Evolutionary conservation across 2,113 vertebrate species (phyloP), one percentile per base, ranked within the genome.

Genomic region (Motacilla tschutschensis): DNA sequence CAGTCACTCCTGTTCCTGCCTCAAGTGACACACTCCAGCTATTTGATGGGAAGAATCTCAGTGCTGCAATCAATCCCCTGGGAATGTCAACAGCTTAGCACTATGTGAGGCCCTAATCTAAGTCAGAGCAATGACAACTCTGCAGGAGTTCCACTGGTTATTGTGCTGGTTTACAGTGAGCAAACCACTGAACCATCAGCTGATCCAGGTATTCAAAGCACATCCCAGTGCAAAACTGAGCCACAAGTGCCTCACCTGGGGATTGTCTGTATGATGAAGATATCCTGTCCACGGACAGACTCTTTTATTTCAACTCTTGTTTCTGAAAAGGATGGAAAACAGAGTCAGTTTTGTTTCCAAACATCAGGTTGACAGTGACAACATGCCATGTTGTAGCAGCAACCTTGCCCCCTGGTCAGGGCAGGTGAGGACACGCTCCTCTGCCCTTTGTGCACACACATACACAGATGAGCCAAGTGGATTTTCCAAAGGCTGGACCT

Each of bases 241-340:
- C 40, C 63, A 15, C 7, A 2, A 12, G 19, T 22, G 71, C 77
- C 93, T 98, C 78, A 99, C 99, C 98, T 98, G 85, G 99, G 99
- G 90, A 99, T 99, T 19, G 99, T 99, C 94, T 99, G 99, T 70
- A 99, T 99, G 85, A 99, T 99, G 96, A 99, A 99, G 92, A 99
- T 98, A 41, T 99, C 99, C 91, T 99, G 99, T 24, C 99, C 99
- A 59, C 99, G 98, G 47, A 99, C 99, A 1, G 99, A 99, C 82
- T 99, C 99, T 92, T 99, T 99, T 55, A 99, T 99, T 95, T 99
- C 98, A 74, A 99, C 99, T 97, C 99, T 98, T 17, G 99, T 99
- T 96, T 99, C 99, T 99, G 88, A 55, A 95, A 64, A 92, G 54
- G 48, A 95, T 87, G 51, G 38, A 93, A 87, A 69, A 84, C 33